Percentiles rank a stretch among this genome's conserved stretches.
Conservation (phyloP, 2,888 invertebrate species). For the Drosophila fungiperda region DNA sequence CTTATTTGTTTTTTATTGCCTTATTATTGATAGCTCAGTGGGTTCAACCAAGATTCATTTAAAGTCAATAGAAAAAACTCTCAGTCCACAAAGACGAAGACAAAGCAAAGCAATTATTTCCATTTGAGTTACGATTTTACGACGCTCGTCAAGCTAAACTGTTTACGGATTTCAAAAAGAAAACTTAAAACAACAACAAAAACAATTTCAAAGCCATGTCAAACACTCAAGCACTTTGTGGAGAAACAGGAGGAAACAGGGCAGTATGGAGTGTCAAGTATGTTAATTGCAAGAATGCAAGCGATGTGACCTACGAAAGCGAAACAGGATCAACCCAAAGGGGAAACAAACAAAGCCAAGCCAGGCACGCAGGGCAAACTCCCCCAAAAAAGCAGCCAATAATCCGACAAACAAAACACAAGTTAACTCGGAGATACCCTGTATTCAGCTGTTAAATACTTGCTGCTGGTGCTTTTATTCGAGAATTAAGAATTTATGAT, state of each 20-base stretch:
- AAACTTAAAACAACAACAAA: slow-evolving; percentile 44
- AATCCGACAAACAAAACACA: slow-evolving; percentile 44
- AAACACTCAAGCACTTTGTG: slow-evolving; percentile 39
- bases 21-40: neutral
- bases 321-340: slow-evolving; percentile 21
- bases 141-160: slow-evolving; percentile 55
- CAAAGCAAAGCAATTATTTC: slow-evolving; percentile 50
- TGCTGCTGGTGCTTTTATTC: neutral
- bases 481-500: neutral
- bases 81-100: neutral
- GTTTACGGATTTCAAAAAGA: slow-evolving; percentile 57
- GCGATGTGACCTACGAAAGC: slow-evolving; percentile 57
- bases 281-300: slow-evolving; percentile 70
- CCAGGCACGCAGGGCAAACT: slow-evolving; percentile 36
- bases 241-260: neutral
- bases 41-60: slow-evolving; percentile 23
- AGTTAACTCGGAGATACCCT: neutral
- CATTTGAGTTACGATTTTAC: slow-evolving; percentile 48
- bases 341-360: slow-evolving; percentile 4
- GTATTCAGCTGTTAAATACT: neutral
- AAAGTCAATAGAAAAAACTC: slow-evolving; percentile 13
- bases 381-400: slow-evolving; percentile 67
- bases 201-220: slow-evolving; percentile 64
- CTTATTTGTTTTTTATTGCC: neutral
- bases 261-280: slow-evolving; percentile 60